Conservation (phyloP, 2,113 vertebrate genomes). For the Paracanthobrama guichenoti region DNA sequence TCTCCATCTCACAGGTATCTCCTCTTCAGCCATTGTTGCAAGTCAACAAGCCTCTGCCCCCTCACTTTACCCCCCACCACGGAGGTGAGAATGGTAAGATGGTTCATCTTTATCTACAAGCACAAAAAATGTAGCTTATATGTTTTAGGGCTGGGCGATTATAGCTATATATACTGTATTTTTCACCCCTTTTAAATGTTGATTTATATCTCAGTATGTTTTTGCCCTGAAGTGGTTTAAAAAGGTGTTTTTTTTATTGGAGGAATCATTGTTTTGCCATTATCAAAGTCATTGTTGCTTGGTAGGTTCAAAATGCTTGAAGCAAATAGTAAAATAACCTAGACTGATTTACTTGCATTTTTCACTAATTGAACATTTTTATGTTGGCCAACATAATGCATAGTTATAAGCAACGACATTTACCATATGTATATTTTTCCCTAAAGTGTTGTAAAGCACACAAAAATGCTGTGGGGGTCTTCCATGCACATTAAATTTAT, state of each 20-base stretch:
- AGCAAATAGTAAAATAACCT: background rate
- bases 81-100: slow-evolving; percentile 97
- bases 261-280: background rate
- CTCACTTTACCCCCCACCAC: slow-evolving; percentile 85
- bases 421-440: background rate
- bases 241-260: background rate
- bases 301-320: background rate
- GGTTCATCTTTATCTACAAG: background rate
- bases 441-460: background rate
- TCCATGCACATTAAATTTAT: background rate
- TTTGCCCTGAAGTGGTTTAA: too few relatives aligned
- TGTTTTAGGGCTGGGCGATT: background rate
- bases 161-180: background rate
- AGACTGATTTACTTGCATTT: background rate
- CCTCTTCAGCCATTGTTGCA: slow-evolving; percentile 94
- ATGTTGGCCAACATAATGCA: background rate
- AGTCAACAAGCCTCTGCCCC: slow-evolving; percentile 87
- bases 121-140: background rate
- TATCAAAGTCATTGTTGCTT: background rate
- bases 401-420: background rate
- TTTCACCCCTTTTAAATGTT: background rate
- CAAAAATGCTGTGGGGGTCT: background rate
- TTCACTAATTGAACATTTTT: background rate
- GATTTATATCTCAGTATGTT: background rate
- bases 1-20: slow-evolving; percentile 78